Evolutionary conservation across 2,888 invertebrate genomes (phyloP), one percentile per base, ranked within the genome.

Genomic region (Carterocephalus palaemon): DNA sequence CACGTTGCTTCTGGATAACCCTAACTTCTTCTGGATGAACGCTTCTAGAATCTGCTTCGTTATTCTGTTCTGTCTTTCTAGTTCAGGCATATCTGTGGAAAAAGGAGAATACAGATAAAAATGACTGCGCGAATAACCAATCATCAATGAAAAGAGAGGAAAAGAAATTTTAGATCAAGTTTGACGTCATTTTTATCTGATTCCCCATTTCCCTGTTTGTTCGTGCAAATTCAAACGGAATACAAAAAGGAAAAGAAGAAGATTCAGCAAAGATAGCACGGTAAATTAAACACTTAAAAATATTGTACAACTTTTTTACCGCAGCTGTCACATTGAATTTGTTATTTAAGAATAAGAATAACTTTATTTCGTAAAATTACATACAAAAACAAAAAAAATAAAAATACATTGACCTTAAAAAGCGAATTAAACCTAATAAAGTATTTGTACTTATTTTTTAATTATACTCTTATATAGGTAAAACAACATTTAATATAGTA

Each of bases 41-140:
- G 92, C 92, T 65, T 92, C 91, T 54, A 93, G 88, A 56, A 93
- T 92, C 84, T 92, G 92, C 76, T 92, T 90, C 19, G 93, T 93
- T 72, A 93, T 93, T 74, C 90, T 89, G 85, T 93, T 93, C 88
- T 93, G 92, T 52, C 92, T 84, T 60, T 90, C 91, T 73, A 93
- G 75, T 75, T 93, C 92, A 56, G 88, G 86, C 39, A 73, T 57
- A 62, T 73, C 86, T 87, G 86, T 56, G 80, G 68, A 80, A 81
- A 79, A 79, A 77, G 67, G 81, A 84, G 83, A 81, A 70, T 43
- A 57, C 76, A 77, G 86, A 86, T 86, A 86, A 86, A 86, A 86
- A 86, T 86, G 86, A 86, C 86, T 75, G 74, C 59, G 66, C 64
- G 65, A 42, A 53, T 43, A 54, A 60, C 55, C 56, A 60, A 60